Percentiles rank a stretch among this genome's conserved stretches.
phyloP scores from a whole-genome alignment of 2,888 invertebrate species.

The Linnaemya vulpina region DNA sequence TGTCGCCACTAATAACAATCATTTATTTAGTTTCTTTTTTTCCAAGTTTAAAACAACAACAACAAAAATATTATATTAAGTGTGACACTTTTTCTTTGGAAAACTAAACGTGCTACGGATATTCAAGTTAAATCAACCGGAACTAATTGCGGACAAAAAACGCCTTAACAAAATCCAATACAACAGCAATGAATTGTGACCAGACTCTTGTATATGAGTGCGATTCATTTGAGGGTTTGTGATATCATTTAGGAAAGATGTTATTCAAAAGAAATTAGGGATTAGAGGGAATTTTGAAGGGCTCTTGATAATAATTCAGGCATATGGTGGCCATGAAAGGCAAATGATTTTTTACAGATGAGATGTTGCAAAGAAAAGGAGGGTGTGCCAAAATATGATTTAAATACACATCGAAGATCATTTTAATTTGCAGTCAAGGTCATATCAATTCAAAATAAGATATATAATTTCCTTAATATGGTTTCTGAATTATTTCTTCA shows the following conservation, averaged over 20 bases:
- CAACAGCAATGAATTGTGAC: constrained; percentile 35
- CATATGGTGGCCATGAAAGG: neutral
- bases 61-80: constrained; percentile 9
- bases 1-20: constrained; percentile 68
- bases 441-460: neutral
- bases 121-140: constrained; percentile 69
- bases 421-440: neutral
- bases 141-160: constrained; percentile 63
- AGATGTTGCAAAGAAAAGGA: neutral
- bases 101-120: constrained; percentile 60
- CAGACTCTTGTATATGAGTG: neutral
- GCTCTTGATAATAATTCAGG: neutral
- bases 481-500: no score
- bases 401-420: neutral
- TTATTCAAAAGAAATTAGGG: neutral
- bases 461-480: no score
- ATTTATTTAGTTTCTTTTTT: constrained; percentile 31
- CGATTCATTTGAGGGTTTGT: neutral
- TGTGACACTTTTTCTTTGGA: constrained; percentile 50
- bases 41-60: neutral
- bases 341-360: neutral
- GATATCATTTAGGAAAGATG: neutral
- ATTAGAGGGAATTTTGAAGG: neutral
- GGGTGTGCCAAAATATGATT: neutral
- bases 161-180: constrained; percentile 21